A percentile compares a stretch with the other conserved stretches of the same genome.
Conservation (phyloP, 2,888 invertebrate genomes). For the Epistrophella euchroma region DNA sequence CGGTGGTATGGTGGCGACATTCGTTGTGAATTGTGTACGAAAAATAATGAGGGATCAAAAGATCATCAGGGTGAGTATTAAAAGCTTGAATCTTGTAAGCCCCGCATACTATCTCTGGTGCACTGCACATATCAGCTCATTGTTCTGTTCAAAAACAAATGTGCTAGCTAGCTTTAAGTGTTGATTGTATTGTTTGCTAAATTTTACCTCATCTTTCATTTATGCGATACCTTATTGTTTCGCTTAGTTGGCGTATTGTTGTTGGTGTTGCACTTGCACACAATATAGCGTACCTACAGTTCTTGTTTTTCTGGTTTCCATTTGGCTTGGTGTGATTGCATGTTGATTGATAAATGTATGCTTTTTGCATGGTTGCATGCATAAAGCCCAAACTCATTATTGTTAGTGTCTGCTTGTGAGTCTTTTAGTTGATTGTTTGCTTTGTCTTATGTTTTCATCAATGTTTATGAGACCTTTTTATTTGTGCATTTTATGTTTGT, state of each 20-base stretch:
- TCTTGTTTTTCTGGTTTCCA: no score
- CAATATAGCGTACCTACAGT: conserved; percentile 3
- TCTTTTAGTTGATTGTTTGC: conserved; percentile 44
- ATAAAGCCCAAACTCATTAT: conserved; percentile 1
- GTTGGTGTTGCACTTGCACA: conserved; percentile 17
- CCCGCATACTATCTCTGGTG: conserved; percentile 10
- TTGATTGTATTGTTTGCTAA: background rate
- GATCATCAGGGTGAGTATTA: conserved; percentile 90
- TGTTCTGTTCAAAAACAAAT: background rate
- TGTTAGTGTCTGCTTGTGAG: conserved; percentile 3
- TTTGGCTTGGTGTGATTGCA: no score
- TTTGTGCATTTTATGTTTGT: conserved; percentile 12
- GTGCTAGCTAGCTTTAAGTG: background rate
- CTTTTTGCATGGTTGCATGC: conserved; percentile 9
- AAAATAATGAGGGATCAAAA: conserved; percentile 94
- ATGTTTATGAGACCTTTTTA: conserved; percentile 42
- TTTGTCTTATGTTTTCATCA: conserved; percentile 8
- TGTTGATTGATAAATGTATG: conserved; percentile 33
- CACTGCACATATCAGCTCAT: background rate
- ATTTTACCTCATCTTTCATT: background rate
- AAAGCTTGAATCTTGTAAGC: conserved; percentile 30
- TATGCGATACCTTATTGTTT: conserved; percentile 11
- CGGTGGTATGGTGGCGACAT: conserved; percentile 94
- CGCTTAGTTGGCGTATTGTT: conserved; percentile 18
- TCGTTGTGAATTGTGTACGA: conserved; percentile 93